These are phyloP conservation scores for Entelurus aequoreus DNA, from an alignment of 2,113 vertebrate genomes.

Conservation along the genomic window DNA sequence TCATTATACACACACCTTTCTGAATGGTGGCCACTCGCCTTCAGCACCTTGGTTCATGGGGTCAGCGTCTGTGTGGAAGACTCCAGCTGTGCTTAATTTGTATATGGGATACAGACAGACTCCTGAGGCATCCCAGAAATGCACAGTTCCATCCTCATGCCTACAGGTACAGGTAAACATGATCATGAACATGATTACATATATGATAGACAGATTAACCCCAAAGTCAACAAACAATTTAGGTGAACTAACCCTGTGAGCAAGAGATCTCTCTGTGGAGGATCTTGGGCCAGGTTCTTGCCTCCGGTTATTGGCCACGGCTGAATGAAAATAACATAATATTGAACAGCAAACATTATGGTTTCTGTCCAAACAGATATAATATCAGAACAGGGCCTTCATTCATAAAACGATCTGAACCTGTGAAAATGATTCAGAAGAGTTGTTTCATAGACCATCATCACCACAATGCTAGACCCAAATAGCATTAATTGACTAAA, in stretches of 20 bases:
- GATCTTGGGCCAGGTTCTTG: constrained; percentile 81
- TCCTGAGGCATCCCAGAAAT: constrained; percentile 96
- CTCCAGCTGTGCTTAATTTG: constrained; percentile 86
- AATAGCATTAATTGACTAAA: too few species aligned
- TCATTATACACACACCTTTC: constrained; percentile 75
- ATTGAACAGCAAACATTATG: constrained; percentile 13
- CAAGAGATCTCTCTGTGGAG: constrained; percentile 91
- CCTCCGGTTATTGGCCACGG: constrained; percentile 91
- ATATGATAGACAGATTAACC: background rate
- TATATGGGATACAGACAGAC: constrained; percentile 90
- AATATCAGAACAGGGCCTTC: background rate
- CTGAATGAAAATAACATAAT: constrained; percentile 60
- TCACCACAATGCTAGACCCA: too few species aligned
- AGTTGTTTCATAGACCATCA: too few species aligned
- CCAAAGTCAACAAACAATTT: background rate
- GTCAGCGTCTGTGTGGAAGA: constrained; percentile 89
- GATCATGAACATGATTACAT: background rate
- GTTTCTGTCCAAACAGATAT: background rate
- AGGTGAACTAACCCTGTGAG: constrained; percentile 84
- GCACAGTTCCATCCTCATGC: constrained; percentile 91
- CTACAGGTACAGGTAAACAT: constrained; percentile 50
- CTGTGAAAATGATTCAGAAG: too few species aligned
- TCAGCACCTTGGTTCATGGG: constrained; percentile 82
- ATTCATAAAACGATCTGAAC: too few species aligned
- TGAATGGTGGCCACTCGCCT: constrained; percentile 93